Base-by-base conservation (phyloP, 2,113 vertebrate species). In the Leucosticte australis region DNA sequence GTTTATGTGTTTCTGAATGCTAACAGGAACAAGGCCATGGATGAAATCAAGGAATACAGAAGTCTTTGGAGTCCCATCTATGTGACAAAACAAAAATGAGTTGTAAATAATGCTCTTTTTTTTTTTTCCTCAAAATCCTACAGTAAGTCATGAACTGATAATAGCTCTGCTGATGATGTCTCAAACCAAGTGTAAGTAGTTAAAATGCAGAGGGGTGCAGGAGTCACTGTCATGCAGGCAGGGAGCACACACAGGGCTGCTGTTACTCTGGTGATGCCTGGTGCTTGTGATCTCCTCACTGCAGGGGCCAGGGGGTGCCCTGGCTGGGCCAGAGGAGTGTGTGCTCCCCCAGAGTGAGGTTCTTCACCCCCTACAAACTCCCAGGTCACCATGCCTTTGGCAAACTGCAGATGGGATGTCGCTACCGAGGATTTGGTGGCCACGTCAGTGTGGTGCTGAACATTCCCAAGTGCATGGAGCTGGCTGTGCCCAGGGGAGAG, bases 391-490 rank as follows among this genome's bases (percentile, higher is more conserved):
- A 6, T 5, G 19, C 21, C 42, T 68, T 15, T 2, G 18, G 30
- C 46, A 68, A 83, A 12, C 31, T 88, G 39, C n/a, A 56, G 31
- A 11, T 39, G 50, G 35, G 39, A 4, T 46, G 10, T 33, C 30
- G 9, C 31, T 55, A 8, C 30, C n/a, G 22, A 56, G 46, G 7
- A 10, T 4, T 0, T 41, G 53, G 24, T 33, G 35, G 21, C 14
- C 37, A 5, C 0, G 0, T 56, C 37, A 67, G 62, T 7, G 3
- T 1, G 4, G 14, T 0, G 0, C 62, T 37, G 79, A 67, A 15
- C 17, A 15, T 69, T 37, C 30, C 15, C 16, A 15, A 3, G 39
- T 26, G 44, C 71, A 20, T 0, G 1, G 74, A 31, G 24, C n/a
- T 71, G 74, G 35, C 23, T 19, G 8, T 41, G 28, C 14, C 41